Evolutionary conservation across 2,888 invertebrate species (phyloP).

Genomic region (Rambutsinella grinnellia): DNA sequence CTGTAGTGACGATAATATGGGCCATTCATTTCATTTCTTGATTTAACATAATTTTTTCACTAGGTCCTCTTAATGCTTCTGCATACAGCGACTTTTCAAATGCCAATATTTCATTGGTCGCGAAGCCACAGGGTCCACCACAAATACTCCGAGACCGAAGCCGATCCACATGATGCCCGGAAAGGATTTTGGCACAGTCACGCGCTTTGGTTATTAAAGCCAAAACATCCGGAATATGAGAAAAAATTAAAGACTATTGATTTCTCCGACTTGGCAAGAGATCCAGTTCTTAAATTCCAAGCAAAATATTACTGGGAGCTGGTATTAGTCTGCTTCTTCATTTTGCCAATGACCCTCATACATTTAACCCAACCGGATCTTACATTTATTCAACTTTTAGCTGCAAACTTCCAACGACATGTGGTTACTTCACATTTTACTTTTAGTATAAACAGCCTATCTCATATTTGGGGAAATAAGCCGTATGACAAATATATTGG

Average conservation of each 20-base stretch:
- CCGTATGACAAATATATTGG: conserved; percentile 76
- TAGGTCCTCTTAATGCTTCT: too few species aligned
- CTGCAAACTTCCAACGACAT: neutral
- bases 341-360: neutral
- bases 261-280: conserved; percentile 71
- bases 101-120: too few species aligned
- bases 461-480: conserved; percentile 86
- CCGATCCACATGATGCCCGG: conserved; percentile 95
- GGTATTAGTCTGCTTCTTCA: neutral
- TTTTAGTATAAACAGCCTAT: conserved; percentile 86
- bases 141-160: conserved; percentile 93
- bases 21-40: too few species aligned
- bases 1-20: too few species aligned
- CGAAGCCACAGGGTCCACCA: conserved; percentile 85
- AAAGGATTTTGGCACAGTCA: too few species aligned
- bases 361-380: too few species aligned
- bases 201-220: conserved; percentile 93
- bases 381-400: too few species aligned
- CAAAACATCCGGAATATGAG: conserved; percentile 91
- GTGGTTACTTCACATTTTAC: neutral
- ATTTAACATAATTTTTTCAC: too few species aligned
- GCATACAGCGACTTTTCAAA: too few species aligned
- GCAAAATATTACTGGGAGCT: neutral
- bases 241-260: conserved; percentile 88
- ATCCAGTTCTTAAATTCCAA: conserved; percentile 87